phyloP scores from a whole-genome alignment of 1,140 invertebrate genomes.

The Drosophila leontia region DNA sequence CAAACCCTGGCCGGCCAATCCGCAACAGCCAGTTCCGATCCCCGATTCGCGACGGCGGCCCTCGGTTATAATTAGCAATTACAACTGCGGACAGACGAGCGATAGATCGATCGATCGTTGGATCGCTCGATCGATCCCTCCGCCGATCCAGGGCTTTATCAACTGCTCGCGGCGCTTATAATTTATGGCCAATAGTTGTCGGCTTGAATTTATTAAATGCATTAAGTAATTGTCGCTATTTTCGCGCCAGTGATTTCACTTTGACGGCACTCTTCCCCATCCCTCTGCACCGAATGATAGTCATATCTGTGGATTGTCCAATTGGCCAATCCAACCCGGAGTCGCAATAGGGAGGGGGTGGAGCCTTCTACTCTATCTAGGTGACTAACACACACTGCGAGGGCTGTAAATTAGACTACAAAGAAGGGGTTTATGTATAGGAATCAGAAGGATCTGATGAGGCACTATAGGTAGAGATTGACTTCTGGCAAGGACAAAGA shows the following conservation, averaged over 20 bases:
- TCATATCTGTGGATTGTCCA: slow-evolving; percentile 7
- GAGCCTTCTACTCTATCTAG: neutral
- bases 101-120: slow-evolving; percentile 4
- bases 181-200: slow-evolving; percentile 55
- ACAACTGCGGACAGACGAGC: slow-evolving; percentile 34
- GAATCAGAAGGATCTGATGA: neutral
- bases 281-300: neutral
- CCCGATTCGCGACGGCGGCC: slow-evolving; percentile 9
- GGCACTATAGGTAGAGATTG: too few species aligned
- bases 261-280: slow-evolving; percentile 1
- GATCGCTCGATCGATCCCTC: slow-evolving; percentile 6
- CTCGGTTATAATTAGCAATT: slow-evolving; percentile 71
- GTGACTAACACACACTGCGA: neutral
- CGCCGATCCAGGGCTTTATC: slow-evolving; percentile 51
- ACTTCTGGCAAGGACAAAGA: too few species aligned
- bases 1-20: slow-evolving; percentile 23
- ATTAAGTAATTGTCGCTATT: slow-evolving; percentile 74
- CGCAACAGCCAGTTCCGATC: slow-evolving; percentile 19
- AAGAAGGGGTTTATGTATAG: neutral
- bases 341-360: neutral
- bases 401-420: neutral
- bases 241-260: slow-evolving; percentile 62
- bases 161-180: slow-evolving; percentile 35
- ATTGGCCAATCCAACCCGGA: slow-evolving; percentile 3
- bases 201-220: slow-evolving; percentile 71